A percentile compares a stretch with the other conserved stretches of the same genome.
phyloP scores from a whole-genome alignment of 2,888 invertebrate species.

The Heliconius erato region DNA sequence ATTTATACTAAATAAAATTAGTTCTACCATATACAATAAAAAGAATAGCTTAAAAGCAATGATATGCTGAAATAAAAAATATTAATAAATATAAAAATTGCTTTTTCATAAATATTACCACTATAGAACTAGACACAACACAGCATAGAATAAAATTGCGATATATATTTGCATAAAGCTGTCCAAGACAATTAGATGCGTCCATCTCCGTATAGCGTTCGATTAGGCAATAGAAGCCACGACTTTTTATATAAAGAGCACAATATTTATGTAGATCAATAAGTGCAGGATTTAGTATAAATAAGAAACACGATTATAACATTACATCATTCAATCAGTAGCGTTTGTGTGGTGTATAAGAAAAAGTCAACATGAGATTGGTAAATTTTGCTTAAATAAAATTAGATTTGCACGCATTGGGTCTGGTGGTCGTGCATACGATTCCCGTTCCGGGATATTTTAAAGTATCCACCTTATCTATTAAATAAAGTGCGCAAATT shows the following conservation, averaged over 20 bases:
- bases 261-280: conserved; percentile 74
- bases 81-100: no score
- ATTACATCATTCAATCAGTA: conserved; percentile 72
- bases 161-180: conserved; percentile 58
- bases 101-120: no score
- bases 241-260: conserved; percentile 63
- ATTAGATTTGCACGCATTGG: neutral
- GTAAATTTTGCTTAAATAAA: conserved; percentile 57
- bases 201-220: conserved; percentile 71
- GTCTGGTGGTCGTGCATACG: neutral
- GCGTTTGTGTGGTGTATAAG: conserved; percentile 60
- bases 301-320: conserved; percentile 69
- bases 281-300: conserved; percentile 70
- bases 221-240: conserved; percentile 76
- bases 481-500: no score
- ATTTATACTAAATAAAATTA: no score
- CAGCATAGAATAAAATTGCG: neutral
- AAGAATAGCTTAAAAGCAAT: no score
- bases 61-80: no score
- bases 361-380: conserved; percentile 69
- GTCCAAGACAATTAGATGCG: conserved; percentile 73
- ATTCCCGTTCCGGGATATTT: neutral
- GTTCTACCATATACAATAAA: no score
- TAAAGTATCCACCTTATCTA: no score
- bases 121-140: no score